Percentiles rank a stretch among this genome's conserved stretches.
phyloP scores from a whole-genome alignment of 2,113 vertebrate genomes.

The Argyrosomus japonicus region DNA sequence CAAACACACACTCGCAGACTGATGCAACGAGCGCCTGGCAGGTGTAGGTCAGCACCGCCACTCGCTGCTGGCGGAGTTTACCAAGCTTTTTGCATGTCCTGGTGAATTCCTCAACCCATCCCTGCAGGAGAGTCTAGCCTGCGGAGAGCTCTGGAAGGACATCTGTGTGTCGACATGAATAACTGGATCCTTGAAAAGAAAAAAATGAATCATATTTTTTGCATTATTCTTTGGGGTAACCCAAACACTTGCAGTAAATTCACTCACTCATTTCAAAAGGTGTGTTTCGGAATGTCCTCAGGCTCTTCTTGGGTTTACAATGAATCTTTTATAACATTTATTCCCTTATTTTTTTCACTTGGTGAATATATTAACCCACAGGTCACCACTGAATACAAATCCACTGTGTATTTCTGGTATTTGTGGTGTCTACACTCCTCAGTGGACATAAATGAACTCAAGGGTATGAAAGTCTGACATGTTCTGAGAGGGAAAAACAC shows the following conservation, averaged over 20 bases:
- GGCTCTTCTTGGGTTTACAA: background rate
- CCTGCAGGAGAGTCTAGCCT: slow-evolving; percentile 11
- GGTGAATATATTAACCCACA: slow-evolving; percentile 5
- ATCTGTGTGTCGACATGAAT: background rate
- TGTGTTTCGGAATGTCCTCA: background rate
- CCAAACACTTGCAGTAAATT: background rate
- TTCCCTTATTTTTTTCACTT: background rate
- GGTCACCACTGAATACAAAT: slow-evolving; percentile 14
- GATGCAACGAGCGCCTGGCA: background rate
- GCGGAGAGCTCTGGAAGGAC: background rate
- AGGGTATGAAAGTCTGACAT: background rate
- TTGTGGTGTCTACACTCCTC: background rate
- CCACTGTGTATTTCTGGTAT: background rate
- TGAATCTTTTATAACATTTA: slow-evolving; percentile 10
- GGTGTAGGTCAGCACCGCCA: background rate
- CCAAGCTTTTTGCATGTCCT: slow-evolving; percentile 32
- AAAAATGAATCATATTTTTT: background rate
- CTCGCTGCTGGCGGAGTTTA: slow-evolving; percentile 1
- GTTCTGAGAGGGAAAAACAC: background rate
- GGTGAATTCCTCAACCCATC: slow-evolving; percentile 20
- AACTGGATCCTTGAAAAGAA: background rate
- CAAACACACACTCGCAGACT: background rate
- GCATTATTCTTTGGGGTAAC: slow-evolving; percentile 2
- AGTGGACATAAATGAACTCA: background rate
- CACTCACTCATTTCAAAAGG: background rate